Base-by-base conservation (phyloP, 2,797 vertebrate species). In the Malacoctenus gilli region DNA sequence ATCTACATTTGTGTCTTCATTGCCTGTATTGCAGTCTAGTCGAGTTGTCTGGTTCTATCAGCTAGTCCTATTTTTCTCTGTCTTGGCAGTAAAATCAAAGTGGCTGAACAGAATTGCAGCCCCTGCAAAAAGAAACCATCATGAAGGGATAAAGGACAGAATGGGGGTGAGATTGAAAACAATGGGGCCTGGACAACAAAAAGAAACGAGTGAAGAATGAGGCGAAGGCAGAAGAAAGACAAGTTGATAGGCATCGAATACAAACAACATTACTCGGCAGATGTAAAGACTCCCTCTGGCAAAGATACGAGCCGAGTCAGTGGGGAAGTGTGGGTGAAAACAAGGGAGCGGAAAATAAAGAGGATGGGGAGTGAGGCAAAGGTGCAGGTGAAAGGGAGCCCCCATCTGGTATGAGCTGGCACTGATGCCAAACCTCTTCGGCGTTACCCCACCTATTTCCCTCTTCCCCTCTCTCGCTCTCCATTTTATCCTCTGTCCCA, bases 321-420 rank as follows among this genome's bases (percentile, higher is more conserved):
- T n/a, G n/a, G n/a, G n/a, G n/a, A n/a, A n/a, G n/a, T n/a, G 15
- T 36, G 32, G 56, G 31, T 23, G 15, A 32, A 36, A 68, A 35
- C 52, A 20, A 56, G 55, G 61, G 30, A 0, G 2, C 11, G 8
- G 4, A 11, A n/a, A 19, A 19, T 20, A 32, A 50, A 9, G 1
- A 9, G 20, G 43, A 21, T n/a, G n/a, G 8, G 18, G 21, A 35
- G 18, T 56, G 44, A 66, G 57, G 58, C 22, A 74, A 57, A 60
- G 21, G 79, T 80, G 61, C 68, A 80, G 46, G 59, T 78, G 34
- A 77, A 66, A 59, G 51, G 71, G 73, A 54, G 75, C 80, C 85
- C 72, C 78, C 84, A 77, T 25, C 78, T 85, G 81, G 81, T 21
- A 34, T 50, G 61, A 82, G 63, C 47, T 71, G 61, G 75, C 52